phyloP scores from a whole-genome alignment of 1,140 invertebrate genomes.

The Cheumatopsyche charites region DNA sequence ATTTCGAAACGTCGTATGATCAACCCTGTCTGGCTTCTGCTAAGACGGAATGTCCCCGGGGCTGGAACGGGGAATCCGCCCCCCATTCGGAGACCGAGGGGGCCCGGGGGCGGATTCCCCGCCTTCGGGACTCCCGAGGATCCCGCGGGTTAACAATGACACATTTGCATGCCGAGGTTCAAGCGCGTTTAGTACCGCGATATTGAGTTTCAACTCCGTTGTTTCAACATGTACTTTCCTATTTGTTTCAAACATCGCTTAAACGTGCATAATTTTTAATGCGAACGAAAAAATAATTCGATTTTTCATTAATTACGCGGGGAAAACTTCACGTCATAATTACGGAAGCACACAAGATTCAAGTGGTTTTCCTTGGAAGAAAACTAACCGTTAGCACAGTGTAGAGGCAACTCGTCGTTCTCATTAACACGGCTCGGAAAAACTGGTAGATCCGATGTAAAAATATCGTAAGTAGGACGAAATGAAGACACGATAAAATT shows the following conservation, averaged over 20 bases:
- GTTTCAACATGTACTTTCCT: too few species aligned
- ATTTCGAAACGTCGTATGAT: slow-evolving; percentile 40
- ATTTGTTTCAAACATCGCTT: too few species aligned
- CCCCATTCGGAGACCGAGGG: too few species aligned
- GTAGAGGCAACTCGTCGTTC: slow-evolving; percentile 16
- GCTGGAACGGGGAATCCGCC: not conserved
- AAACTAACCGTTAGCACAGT: not conserved
- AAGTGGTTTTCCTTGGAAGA: slow-evolving; percentile 28
- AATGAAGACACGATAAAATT: slow-evolving; percentile 20
- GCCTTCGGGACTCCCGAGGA: not conserved
- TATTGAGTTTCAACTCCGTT: too few species aligned
- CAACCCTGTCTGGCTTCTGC: slow-evolving; percentile 32
- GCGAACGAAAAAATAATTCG: too few species aligned
- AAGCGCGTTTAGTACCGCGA: slow-evolving; percentile 1
- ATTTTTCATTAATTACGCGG: too few species aligned
- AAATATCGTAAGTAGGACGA: slow-evolving; percentile 26
- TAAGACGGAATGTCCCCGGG: not conserved
- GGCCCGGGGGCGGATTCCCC: not conserved
- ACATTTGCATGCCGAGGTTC: slow-evolving; percentile 21
- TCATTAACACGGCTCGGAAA: slow-evolving; percentile 35
- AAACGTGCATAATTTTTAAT: too few species aligned
- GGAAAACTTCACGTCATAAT: too few species aligned
- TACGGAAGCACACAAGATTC: not conserved
- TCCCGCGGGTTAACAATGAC: slow-evolving; percentile 23
- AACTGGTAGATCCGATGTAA: not conserved